Evolutionary conservation across 2,797 vertebrate genomes (phyloP).

Genomic region (Merluccius polli): DNA sequence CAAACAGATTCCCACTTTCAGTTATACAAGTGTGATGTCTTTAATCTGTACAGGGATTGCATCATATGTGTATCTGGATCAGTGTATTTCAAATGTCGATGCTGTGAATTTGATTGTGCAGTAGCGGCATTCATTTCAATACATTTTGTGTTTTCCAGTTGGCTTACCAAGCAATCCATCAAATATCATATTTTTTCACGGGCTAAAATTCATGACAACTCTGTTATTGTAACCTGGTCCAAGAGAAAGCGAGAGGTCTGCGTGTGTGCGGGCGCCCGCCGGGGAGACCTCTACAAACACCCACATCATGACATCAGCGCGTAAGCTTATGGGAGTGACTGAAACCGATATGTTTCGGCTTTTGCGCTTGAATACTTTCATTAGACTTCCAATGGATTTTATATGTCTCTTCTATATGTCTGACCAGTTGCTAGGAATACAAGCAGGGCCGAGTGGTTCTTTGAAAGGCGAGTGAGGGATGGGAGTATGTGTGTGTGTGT

Average conservation of each 20-base stretch:
- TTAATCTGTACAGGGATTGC: not conserved
- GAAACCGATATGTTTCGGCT: constrained; percentile 6
- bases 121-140: too few species aligned
- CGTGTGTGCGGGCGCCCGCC: not conserved
- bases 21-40: not conserved
- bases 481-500: not conserved
- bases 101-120: not conserved
- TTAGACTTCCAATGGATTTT: constrained; percentile 11
- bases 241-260: constrained; percentile 8
- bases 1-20: not conserved
- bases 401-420: constrained; percentile 21
- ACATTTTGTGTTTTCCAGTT: not conserved
- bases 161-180: not conserved
- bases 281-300: constrained; percentile 9
- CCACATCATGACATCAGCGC: not conserved
- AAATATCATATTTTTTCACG: not conserved
- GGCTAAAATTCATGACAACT: not conserved
- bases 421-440: constrained; percentile 10
- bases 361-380: constrained; percentile 17
- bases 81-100: not conserved
- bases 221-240: constrained; percentile 26
- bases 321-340: constrained; percentile 10
- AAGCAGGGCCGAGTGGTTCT: constrained; percentile 9
- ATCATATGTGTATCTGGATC: not conserved
- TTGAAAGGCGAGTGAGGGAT: constrained; percentile 10